Conservation (phyloP, 2,113 vertebrate species). For the Hydrolagus affinis region DNA sequence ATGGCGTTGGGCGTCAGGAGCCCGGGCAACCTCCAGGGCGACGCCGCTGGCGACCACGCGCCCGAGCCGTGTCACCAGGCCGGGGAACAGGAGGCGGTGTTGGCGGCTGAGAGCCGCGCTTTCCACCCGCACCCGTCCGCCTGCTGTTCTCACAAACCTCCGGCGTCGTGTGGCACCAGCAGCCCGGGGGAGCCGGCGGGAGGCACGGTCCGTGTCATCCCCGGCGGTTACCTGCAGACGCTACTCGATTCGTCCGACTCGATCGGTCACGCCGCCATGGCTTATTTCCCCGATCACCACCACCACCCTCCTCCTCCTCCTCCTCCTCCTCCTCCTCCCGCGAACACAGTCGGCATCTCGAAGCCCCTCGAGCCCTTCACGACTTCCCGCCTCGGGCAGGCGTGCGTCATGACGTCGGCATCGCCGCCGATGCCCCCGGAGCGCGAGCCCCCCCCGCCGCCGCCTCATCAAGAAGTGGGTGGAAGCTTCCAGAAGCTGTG, state of each 20-base stretch:
- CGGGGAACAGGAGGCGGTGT: conserved; percentile 35
- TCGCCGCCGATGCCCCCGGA: conserved; percentile 85
- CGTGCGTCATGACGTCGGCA: conserved; percentile 75
- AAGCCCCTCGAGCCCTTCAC: conserved; percentile 79
- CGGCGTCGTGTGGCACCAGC: conserved; percentile 72
- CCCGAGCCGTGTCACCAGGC: conserved; percentile 58
- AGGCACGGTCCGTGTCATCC: conserved; percentile 81
- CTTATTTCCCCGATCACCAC: conserved; percentile 74
- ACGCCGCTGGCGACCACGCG: conserved; percentile 66
- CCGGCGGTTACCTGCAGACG: conserved; percentile 94
- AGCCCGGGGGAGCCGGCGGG: conserved; percentile 33
- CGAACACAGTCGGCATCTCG: conserved; percentile 64
- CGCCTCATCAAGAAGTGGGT: conserved; percentile 71
- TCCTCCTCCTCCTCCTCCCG: no score
- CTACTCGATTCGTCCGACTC: conserved; percentile 92
- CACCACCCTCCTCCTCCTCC: no score
- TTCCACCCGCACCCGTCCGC: conserved; percentile 74
- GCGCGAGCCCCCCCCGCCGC: conserved; percentile 85
- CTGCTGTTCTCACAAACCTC: conserved; percentile 80
- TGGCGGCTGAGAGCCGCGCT: conserved; percentile 73
- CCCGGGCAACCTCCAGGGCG: conserved; percentile 59
- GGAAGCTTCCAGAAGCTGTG: conserved; percentile 59
- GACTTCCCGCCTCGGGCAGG: conserved; percentile 77
- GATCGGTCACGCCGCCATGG: conserved; percentile 68
- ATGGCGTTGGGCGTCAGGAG: conserved; percentile 58